These are phyloP conservation scores for Himalopsyche kuldschensis DNA, from an alignment of 2,888 invertebrate species.

Conservation along the genomic window DNA sequence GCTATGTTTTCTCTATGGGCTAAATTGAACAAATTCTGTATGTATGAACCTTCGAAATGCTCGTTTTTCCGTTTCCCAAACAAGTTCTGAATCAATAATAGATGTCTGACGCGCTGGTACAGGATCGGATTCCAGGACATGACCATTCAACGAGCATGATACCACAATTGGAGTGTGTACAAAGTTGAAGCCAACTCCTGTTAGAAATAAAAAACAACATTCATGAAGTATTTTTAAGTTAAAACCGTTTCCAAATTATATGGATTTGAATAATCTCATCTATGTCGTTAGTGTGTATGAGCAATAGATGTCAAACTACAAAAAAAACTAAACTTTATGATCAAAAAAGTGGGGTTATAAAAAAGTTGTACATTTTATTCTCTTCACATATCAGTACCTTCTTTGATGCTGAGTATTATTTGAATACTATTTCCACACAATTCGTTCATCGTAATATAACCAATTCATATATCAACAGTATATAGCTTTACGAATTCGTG, in stretches of 20 bases:
- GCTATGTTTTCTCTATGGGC: too few species aligned
- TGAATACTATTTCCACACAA: constrained; percentile 65
- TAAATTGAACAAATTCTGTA: too few species aligned
- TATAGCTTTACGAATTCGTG: not conserved
- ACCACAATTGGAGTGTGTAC: constrained; percentile 59
- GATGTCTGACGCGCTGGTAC: constrained; percentile 62
- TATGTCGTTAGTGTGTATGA: too few species aligned
- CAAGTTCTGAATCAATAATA: constrained; percentile 71
- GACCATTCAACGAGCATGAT: constrained; percentile 65
- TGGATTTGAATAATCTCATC: not conserved
- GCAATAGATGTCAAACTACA: not conserved
- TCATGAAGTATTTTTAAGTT: not conserved
- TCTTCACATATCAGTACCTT: constrained; percentile 53
- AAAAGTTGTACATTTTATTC: not conserved
- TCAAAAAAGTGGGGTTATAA: not conserved
- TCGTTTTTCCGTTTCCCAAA: constrained; percentile 78
- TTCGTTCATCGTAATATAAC: constrained; percentile 59
- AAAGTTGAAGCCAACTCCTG: constrained; percentile 64
- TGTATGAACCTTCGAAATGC: constrained; percentile 63
- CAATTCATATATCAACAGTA: not conserved
- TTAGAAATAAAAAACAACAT: constrained; percentile 37
- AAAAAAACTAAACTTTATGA: not conserved
- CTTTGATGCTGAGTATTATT: constrained; percentile 68
- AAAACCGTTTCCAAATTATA: too few species aligned
- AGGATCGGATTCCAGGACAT: constrained; percentile 69